Base-by-base conservation (phyloP, 2,797 vertebrate genomes). In the Amniataba percoides region DNA sequence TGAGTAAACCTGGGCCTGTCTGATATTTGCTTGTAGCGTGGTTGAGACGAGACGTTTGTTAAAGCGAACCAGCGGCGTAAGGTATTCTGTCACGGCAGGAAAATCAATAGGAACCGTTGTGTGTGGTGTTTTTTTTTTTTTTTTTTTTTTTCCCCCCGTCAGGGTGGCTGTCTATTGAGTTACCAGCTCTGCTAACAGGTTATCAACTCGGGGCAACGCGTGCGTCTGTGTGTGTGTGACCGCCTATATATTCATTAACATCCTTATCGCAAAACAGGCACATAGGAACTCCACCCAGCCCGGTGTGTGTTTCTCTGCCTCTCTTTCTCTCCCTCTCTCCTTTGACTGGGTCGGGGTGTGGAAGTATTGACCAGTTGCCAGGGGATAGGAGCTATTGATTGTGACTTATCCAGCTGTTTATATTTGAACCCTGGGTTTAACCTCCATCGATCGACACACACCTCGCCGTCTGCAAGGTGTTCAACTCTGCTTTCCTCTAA, bases 401-500 rank as follows among this genome's bases (percentile, higher is more conserved):
- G 91, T 87, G 93, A 95, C 93, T 95, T 95, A 95, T 95, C 94
- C 94, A 92, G 91, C 90, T 95, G 95, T 96, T 96, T 96, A 95
- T 94, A 94, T 95, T 92, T 96, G 95, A 96, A 95, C 95, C 92
- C 84, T 81, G 87, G 93, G 92, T 95, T 96, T 95, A 95, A 94
- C 95, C 94, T 90, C 65, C 88, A 95, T 96, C 80, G 95, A 96
- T 95, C 88, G 92, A 88, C 90, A 88, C 60, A 84, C 93, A 93
- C 92, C 92, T 93, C 88, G 58, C 82, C 84, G 90, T 87, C 91
- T 89, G 88, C 87, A 90, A 94, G 94, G 94, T 93, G 94, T 90
- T 94, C 92, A 92, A 81, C 91, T 92, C 91, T 90, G 88, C 77
- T 89, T 90, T 74, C 42, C 39, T 51, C 93, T 95, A 95, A 95